Evolutionary conservation across 1,140 invertebrate genomes (phyloP).

Genomic region (Bombus affinis): DNA sequence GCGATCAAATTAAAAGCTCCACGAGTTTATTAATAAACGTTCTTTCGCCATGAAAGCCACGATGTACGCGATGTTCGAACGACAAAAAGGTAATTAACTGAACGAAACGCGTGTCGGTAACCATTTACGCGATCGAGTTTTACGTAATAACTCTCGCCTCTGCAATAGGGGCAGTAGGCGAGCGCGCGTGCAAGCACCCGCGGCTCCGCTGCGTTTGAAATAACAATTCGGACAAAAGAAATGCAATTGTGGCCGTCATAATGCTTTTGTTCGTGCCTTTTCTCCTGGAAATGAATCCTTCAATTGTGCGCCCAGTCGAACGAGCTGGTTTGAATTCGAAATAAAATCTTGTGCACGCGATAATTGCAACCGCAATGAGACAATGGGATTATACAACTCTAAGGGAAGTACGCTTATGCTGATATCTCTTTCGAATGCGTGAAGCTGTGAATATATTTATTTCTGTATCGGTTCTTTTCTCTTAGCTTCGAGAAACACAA

Average conservation of each 20-base stretch:
- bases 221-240: conserved; percentile 6
- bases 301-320: background rate
- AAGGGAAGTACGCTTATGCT: background rate
- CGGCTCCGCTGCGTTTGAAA: background rate
- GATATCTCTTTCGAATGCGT: background rate
- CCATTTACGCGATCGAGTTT: conserved; percentile 33
- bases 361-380: background rate
- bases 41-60: background rate
- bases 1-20: background rate
- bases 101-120: conserved; percentile 11
- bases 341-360: background rate
- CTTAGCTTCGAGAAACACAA: background rate
- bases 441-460: too few relatives aligned
- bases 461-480: background rate
- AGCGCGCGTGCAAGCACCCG: too few relatives aligned
- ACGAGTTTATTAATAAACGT: conserved; percentile 9
- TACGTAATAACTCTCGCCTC: conserved; percentile 24
- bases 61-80: background rate
- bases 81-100: conserved; percentile 17
- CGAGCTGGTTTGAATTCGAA: background rate
- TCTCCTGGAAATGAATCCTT: conserved; percentile 1
- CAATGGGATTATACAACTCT: background rate
- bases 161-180: background rate
- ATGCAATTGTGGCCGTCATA: background rate
- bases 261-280: background rate